Evolutionary conservation across 2,797 vertebrate species (phyloP).

Genomic region (Halcyon leucocephala): DNA sequence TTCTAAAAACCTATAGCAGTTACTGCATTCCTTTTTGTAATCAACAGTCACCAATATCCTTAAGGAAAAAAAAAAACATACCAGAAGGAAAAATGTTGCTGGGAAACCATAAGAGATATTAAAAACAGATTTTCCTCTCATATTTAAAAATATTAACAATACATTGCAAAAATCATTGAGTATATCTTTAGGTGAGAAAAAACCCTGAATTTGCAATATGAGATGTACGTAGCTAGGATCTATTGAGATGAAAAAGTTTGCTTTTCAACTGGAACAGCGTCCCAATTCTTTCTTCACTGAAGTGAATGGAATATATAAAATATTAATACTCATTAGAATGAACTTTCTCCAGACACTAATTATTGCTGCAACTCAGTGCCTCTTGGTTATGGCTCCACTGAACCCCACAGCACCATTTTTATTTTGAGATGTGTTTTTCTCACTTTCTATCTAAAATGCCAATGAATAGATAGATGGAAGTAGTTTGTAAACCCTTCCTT

Average conservation of each 20-base stretch:
- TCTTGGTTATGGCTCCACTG: neutral
- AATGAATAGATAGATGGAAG: neutral
- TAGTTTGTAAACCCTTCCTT: neutral
- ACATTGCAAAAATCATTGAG: neutral
- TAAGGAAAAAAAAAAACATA: neutral
- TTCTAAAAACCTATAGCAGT: conserved; percentile 47
- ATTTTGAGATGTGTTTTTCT: neutral
- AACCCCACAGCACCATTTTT: neutral
- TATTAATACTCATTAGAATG: neutral
- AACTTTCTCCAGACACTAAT: neutral
- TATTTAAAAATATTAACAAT: neutral
- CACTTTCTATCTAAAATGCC: neutral
- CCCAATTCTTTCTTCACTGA: neutral
- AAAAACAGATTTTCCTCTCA: neutral
- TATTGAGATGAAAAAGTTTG: neutral
- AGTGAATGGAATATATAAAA: neutral
- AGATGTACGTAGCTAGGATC: neutral
- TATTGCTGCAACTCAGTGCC: neutral
- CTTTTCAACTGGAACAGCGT: neutral
- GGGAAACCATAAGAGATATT: neutral
- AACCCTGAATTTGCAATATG: neutral
- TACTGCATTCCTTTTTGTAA: conserved; percentile 45
- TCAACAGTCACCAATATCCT: neutral
- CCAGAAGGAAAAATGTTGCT: neutral
- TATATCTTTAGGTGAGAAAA: neutral